Percentiles rank a stretch among this genome's conserved stretches.
phyloP scores from a whole-genome alignment of 2,113 vertebrate genomes.

The Lycaon pictus region DNA sequence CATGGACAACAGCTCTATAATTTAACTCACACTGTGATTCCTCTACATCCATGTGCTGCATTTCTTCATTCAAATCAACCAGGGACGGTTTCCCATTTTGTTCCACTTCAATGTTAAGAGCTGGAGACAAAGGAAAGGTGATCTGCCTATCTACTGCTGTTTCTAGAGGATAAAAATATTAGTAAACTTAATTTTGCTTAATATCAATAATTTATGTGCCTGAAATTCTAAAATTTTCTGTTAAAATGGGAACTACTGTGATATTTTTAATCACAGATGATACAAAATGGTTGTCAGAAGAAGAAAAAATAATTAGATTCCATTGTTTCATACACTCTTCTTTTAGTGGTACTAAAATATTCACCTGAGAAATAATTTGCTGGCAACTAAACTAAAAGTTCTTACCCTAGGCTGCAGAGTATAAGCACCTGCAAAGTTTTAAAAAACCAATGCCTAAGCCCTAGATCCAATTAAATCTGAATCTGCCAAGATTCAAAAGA shows the following conservation, averaged over 20 bases:
- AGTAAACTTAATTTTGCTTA: slow-evolving; percentile 79
- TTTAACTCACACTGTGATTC: slow-evolving; percentile 93
- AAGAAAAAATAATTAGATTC: slow-evolving; percentile 30
- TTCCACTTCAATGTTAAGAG: slow-evolving; percentile 94
- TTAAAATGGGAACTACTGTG: slow-evolving; percentile 45
- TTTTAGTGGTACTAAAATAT: slow-evolving; percentile 50
- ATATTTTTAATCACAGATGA: slow-evolving; percentile 57
- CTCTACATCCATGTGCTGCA: slow-evolving; percentile 98
- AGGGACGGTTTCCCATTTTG: slow-evolving; percentile 94
- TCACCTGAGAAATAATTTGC: slow-evolving; percentile 31
- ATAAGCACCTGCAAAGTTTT: neutral
- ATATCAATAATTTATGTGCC: slow-evolving; percentile 73
- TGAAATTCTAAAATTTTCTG: slow-evolving; percentile 64
- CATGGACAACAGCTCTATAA: slow-evolving; percentile 74
- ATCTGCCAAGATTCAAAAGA: slow-evolving; percentile 19
- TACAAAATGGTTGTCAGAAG: neutral
- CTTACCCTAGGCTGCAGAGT: neutral
- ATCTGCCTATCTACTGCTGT: slow-evolving; percentile 98
- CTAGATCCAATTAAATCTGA: slow-evolving; percentile 23
- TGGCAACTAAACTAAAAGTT: slow-evolving; percentile 45
- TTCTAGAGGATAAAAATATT: slow-evolving; percentile 91
- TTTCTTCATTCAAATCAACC: slow-evolving; percentile 95
- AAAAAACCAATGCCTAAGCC: slow-evolving; percentile 33
- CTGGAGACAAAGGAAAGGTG: slow-evolving; percentile 95
- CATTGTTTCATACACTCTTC: neutral